Percentiles rank a stretch among this genome's conserved stretches.
phyloP scores from a whole-genome alignment of 2,797 vertebrate genomes.

The Channa striata region DNA sequence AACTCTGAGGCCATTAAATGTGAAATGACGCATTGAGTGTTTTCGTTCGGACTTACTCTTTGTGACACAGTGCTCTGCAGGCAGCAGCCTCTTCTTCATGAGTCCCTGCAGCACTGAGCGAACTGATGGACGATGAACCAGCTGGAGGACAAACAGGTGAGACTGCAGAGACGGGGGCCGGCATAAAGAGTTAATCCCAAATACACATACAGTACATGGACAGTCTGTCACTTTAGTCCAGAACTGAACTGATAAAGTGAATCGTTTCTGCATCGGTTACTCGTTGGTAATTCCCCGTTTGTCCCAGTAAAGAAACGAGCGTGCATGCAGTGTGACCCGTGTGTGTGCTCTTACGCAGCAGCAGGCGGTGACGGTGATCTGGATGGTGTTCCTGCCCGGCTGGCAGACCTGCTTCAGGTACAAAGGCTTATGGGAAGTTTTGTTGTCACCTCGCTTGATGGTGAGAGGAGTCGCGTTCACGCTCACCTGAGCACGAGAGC shows the following conservation, averaged over 20 bases:
- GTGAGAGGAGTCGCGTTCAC: constrained; percentile 93
- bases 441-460: constrained; percentile 94
- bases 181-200: no score
- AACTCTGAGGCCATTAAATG: no score
- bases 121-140: constrained; percentile 93
- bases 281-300: no score
- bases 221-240: no score
- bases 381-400: constrained; percentile 94
- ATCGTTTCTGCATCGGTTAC: no score
- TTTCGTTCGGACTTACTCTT: constrained; percentile 94
- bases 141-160: constrained; percentile 93
- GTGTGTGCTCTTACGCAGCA: constrained; percentile 89
- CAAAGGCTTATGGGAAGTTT: constrained; percentile 93
- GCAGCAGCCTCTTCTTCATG: constrained; percentile 95
- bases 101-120: constrained; percentile 94
- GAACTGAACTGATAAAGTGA: no score
- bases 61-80: constrained; percentile 93
- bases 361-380: constrained; percentile 96
- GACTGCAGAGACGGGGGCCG: constrained; percentile 82
- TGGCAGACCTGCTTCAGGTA: constrained; percentile 95
- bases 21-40: no score
- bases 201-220: no score
- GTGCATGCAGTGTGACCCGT: background rate
- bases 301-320: no score
- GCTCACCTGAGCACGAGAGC: constrained; percentile 85